Evolutionary conservation across 1,140 invertebrate species (phyloP), one percentile per base, ranked within the genome.

Genomic region (Panulirus ornatus): DNA sequence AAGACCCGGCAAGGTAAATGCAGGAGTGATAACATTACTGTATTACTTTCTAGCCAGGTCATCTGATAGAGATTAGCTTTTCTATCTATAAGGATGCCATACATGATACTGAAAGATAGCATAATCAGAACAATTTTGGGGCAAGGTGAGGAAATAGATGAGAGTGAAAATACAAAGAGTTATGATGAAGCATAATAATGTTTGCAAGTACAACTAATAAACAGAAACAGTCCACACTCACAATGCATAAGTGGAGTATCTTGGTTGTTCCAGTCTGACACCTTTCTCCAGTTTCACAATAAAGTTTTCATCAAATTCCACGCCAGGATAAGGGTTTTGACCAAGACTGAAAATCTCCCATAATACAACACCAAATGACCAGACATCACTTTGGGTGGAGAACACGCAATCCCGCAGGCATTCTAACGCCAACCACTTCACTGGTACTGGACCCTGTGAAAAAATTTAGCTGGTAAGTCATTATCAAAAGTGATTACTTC

Each of bases 401-500:
- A 93, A 94, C 0, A 93, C 91, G 36, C 93, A 91, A 76, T 94
- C 93, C 42, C 92, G 78, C 40, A 94, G 84, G 11, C 93, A 92
- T 88, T 94, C 94, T 73, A 93, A 91, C 1, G 94, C 94, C 93
- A 95, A 93, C 95, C 95, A 95, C 89, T 94, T 93, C 6, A 95
- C 93, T 6, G 95, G 95, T 44, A 95, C 54, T 14, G 88, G 92
- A 11, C 84, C 81, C 92, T 92, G 88, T n/a, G 44, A 14, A 5
- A 51, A 11, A 75, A 27, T 47, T 44, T 14, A 47, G 44, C 16
- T 1, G 44, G 16, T 11, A 11, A 11, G 16, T 47, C 8, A 16
- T 47, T 47, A 47, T 47, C 16, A 47, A 47, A 47, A 47, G 44
- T 47, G 44, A 47, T 16, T n/a, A n/a, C n/a, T n/a, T n/a, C n/a